Percentiles rank a stretch among this genome's conserved stretches.
These are phyloP conservation scores for Lypha dubia DNA, from an alignment of 2,888 invertebrate species.

Conservation along the genomic window DNA sequence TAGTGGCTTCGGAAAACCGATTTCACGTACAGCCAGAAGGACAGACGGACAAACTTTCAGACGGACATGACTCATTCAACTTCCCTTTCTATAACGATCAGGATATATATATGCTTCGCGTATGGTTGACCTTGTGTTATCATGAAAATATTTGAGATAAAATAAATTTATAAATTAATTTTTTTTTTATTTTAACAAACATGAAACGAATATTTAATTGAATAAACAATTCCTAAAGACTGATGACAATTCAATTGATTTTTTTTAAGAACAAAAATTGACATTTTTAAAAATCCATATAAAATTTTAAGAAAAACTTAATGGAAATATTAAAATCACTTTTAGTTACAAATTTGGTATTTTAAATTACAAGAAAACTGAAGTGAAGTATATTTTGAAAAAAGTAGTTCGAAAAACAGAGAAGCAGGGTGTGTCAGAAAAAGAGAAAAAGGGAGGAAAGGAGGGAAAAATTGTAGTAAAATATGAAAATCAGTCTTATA, in stretches of 20 bases:
- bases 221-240: slow-evolving; percentile 64
- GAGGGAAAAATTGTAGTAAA: neutral
- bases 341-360: slow-evolving; percentile 35
- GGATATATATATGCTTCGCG: too few relatives aligned
- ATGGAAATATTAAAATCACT: slow-evolving; percentile 5
- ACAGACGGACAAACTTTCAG: too few relatives aligned
- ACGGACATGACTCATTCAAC: too few relatives aligned
- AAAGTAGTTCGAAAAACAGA: neutral
- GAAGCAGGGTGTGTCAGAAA: neutral
- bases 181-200: neutral
- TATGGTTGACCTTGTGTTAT: too few relatives aligned
- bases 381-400: neutral
- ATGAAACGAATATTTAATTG: slow-evolving; percentile 44
- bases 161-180: neutral
- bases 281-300: neutral
- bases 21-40: too few relatives aligned
- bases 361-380: slow-evolving; percentile 13
- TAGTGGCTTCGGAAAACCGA: too few relatives aligned
- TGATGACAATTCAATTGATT: slow-evolving; percentile 71
- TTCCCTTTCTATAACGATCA: too few relatives aligned
- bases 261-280: slow-evolving; percentile 19
- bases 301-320: slow-evolving; percentile 8
- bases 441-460: neutral
- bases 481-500: neutral
- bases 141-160: neutral